Evolutionary conservation across 2,888 invertebrate species (phyloP).

Genomic region (Zaprionus bogoriensis): DNA sequence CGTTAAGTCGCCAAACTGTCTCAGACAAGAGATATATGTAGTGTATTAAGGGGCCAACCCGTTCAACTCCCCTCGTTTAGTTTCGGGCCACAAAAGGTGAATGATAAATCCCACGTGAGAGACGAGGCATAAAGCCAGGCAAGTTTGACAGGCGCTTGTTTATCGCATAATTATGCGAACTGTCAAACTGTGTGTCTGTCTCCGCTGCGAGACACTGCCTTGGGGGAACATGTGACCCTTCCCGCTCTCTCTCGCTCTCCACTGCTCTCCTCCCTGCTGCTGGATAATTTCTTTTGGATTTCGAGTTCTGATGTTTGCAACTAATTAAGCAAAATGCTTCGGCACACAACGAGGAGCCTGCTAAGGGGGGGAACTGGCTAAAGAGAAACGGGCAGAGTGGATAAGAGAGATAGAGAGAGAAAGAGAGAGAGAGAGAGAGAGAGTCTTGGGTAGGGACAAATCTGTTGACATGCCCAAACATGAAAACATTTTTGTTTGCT

Average conservation of each 20-base stretch:
- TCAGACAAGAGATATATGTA: neutral
- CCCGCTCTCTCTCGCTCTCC: neutral
- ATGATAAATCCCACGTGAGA: slow-evolving; percentile 12
- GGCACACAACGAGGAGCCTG: no score
- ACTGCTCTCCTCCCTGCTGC: neutral
- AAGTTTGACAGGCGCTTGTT: slow-evolving; percentile 24
- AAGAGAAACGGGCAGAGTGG: slow-evolving; percentile 6
- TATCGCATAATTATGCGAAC: slow-evolving; percentile 27
- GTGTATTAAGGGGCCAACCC: no score
- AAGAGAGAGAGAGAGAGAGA: slow-evolving; percentile 9
- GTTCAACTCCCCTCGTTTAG: slow-evolving; percentile 6
- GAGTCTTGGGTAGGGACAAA: slow-evolving; percentile 37
- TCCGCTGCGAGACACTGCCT: no score
- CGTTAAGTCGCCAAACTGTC: neutral
- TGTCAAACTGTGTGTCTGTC: slow-evolving; percentile 7
- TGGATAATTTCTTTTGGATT: slow-evolving; percentile 43
- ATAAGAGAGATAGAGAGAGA: neutral
- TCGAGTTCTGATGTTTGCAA: slow-evolving; percentile 64
- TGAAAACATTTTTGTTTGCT: slow-evolving; percentile 78
- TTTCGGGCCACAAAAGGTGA: slow-evolving; percentile 8
- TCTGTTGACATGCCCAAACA: slow-evolving; percentile 78
- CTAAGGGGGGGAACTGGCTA: no score
- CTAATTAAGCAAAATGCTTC: slow-evolving; percentile 77
- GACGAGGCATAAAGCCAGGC: slow-evolving; percentile 10
- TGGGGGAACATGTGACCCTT: neutral